Conservation (phyloP, 1,140 invertebrate genomes). For the Asbolus verrucosus region DNA sequence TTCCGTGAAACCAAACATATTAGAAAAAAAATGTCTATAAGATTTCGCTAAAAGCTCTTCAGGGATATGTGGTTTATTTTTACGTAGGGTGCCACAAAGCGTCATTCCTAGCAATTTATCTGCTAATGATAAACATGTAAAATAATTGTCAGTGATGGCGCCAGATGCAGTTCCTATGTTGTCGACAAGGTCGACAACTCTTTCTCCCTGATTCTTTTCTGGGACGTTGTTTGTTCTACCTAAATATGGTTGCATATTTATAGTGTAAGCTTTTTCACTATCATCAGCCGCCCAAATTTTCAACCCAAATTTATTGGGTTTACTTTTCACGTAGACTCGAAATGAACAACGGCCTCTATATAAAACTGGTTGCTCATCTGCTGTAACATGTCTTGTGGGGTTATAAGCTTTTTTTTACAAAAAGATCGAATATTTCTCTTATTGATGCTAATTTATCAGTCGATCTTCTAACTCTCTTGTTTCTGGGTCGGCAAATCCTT, state of each 20-base stretch:
- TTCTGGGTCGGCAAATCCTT: conserved; percentile 52
- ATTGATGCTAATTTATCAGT: conserved; percentile 61
- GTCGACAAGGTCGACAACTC: conserved; percentile 45
- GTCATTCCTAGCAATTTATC: background rate
- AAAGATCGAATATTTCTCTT: conserved; percentile 59
- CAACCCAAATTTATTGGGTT: conserved; percentile 66
- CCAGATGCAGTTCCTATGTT: conserved; percentile 39
- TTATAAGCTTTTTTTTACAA: too few species aligned
- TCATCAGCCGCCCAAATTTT: conserved; percentile 59
- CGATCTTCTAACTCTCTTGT: conserved; percentile 39
- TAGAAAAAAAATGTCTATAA: too few species aligned
- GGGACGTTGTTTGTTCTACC: conserved; percentile 41
- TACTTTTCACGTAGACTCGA: conserved; percentile 64
- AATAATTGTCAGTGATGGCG: conserved; percentile 53
- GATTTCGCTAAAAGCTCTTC: too few species aligned
- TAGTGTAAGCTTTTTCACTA: conserved; percentile 37
- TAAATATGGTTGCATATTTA: conserved; percentile 50
- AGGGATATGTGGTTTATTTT: too few species aligned
- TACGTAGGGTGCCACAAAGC: too few species aligned
- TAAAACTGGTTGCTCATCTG: conserved; percentile 63
- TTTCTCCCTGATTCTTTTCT: conserved; percentile 51
- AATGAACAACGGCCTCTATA: conserved; percentile 61
- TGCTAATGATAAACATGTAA: conserved; percentile 44
- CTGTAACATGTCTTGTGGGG: conserved; percentile 53
- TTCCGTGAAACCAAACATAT: background rate